These are phyloP conservation scores for Enteromius paludinosus DNA, from an alignment of 2,797 vertebrate species.

Conservation along the genomic window DNA sequence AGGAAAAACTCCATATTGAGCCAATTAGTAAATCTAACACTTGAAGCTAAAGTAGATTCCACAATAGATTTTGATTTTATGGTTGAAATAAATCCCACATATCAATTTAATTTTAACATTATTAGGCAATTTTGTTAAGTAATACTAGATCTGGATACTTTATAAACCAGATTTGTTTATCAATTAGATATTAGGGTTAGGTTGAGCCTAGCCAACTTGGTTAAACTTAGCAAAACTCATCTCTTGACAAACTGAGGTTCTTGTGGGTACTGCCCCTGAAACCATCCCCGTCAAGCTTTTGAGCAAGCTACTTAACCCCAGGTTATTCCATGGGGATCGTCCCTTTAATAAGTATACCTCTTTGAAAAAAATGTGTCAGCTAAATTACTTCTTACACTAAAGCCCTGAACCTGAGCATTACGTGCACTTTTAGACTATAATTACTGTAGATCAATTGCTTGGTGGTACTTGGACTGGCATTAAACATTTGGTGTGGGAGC, in stretches of 20 bases:
- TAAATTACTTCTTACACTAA: neutral
- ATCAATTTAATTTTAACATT: neutral
- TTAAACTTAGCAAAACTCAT: neutral
- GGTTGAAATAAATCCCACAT: neutral
- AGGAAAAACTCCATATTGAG: neutral
- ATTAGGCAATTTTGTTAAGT: neutral
- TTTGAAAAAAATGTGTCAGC: slow-evolving; percentile 3
- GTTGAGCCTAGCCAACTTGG: neutral
- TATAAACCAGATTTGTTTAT: neutral
- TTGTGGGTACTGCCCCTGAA: neutral
- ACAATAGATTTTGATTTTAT: neutral
- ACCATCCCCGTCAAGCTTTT: neutral
- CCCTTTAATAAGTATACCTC: slow-evolving; percentile 4
- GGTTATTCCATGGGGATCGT: neutral
- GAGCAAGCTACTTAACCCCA: slow-evolving; percentile 20
- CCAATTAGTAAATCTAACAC: neutral
- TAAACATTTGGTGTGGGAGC: slow-evolving; percentile 31
- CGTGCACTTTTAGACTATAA: slow-evolving; percentile 46
- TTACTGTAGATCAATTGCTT: slow-evolving; percentile 38
- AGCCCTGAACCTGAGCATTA: slow-evolving; percentile 1
- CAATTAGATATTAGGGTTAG: neutral
- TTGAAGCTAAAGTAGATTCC: neutral
- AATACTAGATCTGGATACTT: neutral
- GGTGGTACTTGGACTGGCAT: slow-evolving; percentile 25
- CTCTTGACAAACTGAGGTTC: neutral